Evolutionary conservation across 2,888 invertebrate genomes (phyloP).

Genomic region (Chalcis sispes): DNA sequence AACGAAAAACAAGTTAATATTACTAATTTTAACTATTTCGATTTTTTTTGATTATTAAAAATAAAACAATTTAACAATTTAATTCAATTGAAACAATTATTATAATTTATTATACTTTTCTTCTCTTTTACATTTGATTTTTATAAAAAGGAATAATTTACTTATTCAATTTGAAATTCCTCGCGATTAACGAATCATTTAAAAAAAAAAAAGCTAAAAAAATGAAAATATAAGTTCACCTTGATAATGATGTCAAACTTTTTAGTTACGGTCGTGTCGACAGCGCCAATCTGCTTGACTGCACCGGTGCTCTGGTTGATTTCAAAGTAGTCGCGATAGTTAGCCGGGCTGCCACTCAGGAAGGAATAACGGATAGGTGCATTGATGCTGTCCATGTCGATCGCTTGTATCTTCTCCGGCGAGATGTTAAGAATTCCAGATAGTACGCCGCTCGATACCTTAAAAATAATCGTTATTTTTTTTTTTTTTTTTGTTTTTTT

Average conservation of each 20-base stretch:
- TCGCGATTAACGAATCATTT: too few species aligned
- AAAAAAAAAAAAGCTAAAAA: slow-evolving; percentile 26
- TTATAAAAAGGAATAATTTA: too few species aligned
- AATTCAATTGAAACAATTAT: too few species aligned
- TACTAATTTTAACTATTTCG: too few species aligned
- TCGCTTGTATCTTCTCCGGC: slow-evolving; percentile 93
- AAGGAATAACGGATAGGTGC: slow-evolving; percentile 90
- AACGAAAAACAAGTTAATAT: too few species aligned
- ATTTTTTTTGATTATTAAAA: too few species aligned
- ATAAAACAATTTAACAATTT: too few species aligned
- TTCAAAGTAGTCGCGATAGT: slow-evolving; percentile 88
- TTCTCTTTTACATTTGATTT: too few species aligned
- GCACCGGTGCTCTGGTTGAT: slow-evolving; percentile 89
- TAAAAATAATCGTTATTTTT: too few species aligned
- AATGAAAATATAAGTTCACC: slow-evolving; percentile 77
- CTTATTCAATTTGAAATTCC: too few species aligned
- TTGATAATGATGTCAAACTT: slow-evolving; percentile 89
- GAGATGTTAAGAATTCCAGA: slow-evolving; percentile 89
- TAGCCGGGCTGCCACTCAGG: slow-evolving; percentile 86
- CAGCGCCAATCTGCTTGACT: slow-evolving; percentile 87
- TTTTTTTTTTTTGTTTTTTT: too few species aligned
- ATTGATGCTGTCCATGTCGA: slow-evolving; percentile 92
- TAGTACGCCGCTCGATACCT: slow-evolving; percentile 89
- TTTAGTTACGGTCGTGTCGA: slow-evolving; percentile 87
- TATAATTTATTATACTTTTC: too few species aligned